These are phyloP conservation scores for Marmota flaviventris DNA, from an alignment of 2,113 vertebrate genomes.

Conservation along the genomic window DNA sequence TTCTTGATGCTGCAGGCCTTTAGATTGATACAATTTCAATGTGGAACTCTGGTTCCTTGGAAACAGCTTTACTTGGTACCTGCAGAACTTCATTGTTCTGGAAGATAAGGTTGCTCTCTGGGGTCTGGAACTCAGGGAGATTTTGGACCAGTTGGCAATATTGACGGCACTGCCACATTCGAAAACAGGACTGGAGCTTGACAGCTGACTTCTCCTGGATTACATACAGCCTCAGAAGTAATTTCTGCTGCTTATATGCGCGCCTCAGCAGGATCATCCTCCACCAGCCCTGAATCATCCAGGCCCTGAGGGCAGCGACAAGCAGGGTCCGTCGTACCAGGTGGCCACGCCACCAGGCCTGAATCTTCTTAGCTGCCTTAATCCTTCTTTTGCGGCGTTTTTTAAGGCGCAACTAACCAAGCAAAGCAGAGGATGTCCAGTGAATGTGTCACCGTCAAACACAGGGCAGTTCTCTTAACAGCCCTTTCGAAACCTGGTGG, in stretches of 20 bases:
- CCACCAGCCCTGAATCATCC: constrained; percentile 78
- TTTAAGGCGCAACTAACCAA: not conserved
- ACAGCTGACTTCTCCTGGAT: constrained; percentile 1
- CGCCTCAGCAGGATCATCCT: not conserved
- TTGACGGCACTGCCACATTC: constrained; percentile 61
- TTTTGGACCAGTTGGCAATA: not conserved
- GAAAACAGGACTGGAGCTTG: constrained; percentile 73
- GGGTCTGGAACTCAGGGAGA: not conserved
- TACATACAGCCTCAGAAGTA: not conserved
- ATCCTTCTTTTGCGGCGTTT: fast-evolving
- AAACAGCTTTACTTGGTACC: not conserved
- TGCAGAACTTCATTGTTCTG: not conserved
- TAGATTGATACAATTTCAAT: constrained; percentile 54
- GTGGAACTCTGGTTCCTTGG: constrained; percentile 45
- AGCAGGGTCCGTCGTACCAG: constrained; percentile 65
- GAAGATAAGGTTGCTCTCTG: not conserved
- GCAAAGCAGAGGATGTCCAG: constrained; percentile 48
- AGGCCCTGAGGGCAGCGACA: constrained; percentile 63
- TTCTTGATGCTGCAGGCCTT: not conserved
- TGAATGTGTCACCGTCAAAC: not conserved
- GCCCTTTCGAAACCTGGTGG: not conserved
- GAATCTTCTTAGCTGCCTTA: not conserved
- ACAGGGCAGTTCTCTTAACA: not conserved
- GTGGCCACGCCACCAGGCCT: constrained; percentile 77
- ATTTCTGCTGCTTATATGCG: fast-evolving